Percentiles rank a stretch among this genome's conserved stretches.
These are phyloP conservation scores for Glandiceps talaboti DNA, from an alignment of 53 echinoderm and acorn worm genomes.

Conservation along the genomic window DNA sequence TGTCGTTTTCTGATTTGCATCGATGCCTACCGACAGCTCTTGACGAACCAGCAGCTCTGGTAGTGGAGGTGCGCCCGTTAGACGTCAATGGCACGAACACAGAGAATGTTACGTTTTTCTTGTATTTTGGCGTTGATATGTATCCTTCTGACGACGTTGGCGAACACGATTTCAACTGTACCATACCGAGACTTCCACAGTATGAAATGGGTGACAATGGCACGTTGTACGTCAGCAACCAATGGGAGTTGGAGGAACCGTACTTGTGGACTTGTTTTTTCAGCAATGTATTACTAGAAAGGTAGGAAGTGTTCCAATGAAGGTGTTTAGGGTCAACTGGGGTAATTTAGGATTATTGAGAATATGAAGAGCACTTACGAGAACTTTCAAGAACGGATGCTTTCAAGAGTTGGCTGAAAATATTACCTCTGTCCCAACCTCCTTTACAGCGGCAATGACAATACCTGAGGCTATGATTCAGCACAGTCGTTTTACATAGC, in stretches of 20 bases:
- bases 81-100: constrained; percentile 41
- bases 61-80: constrained; percentile 41
- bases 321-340: no score
- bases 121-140: constrained; percentile 58
- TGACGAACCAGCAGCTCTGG: constrained; percentile 31
- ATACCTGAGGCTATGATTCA: no score
- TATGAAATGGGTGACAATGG: background rate
- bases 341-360: no score
- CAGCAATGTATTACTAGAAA: constrained; percentile 56
- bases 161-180: constrained; percentile 66
- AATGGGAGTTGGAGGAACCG: constrained; percentile 52
- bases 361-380: no score
- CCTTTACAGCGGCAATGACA: no score
- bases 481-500: no score
- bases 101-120: constrained; percentile 54
- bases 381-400: no score
- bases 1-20: background rate
- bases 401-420: no score
- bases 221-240: background rate
- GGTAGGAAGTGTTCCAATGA: constrained; percentile 19
- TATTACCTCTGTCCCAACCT: no score
- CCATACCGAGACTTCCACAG: constrained; percentile 39
- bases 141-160: constrained; percentile 51
- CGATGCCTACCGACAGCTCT: constrained; percentile 28
- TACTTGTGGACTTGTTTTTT: constrained; percentile 48